Percentiles rank a stretch among this genome's conserved stretches.
phyloP scores from a whole-genome alignment of 2,113 vertebrate genomes.

The Chionis minor region DNA sequence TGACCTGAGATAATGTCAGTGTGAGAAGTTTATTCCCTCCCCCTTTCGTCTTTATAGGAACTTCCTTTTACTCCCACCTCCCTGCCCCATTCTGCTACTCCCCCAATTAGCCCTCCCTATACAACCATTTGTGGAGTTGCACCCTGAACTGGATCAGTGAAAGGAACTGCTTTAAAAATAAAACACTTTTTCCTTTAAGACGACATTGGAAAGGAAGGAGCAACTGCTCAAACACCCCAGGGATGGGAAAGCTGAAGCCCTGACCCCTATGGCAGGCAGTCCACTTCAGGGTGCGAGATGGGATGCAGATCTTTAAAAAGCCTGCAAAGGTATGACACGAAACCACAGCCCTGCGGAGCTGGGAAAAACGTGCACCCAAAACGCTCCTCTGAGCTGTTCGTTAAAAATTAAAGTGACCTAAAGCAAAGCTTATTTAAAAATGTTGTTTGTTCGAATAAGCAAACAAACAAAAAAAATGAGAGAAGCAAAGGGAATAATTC shows the following conservation, averaged over 20 bases:
- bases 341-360: background rate
- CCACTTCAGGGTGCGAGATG: background rate
- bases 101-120: background rate
- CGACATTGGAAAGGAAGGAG: background rate
- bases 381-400: background rate
- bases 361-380: background rate
- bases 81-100: background rate
- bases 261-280: background rate
- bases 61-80: background rate
- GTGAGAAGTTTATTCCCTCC: background rate
- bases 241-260: background rate
- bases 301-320: background rate
- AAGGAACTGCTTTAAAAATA: background rate
- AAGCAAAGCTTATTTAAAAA: conserved; percentile 2
- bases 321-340: background rate
- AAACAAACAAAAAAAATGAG: background rate
- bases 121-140: background rate
- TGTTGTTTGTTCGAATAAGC: background rate
- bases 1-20: background rate
- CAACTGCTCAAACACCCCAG: background rate
- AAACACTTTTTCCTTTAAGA: background rate
- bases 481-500: background rate
- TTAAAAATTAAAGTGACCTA: background rate
- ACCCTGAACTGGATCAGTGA: background rate
- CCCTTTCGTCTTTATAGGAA: background rate